phyloP scores from a whole-genome alignment of 2,888 invertebrate species.

The Trachelus iudaicus region DNA sequence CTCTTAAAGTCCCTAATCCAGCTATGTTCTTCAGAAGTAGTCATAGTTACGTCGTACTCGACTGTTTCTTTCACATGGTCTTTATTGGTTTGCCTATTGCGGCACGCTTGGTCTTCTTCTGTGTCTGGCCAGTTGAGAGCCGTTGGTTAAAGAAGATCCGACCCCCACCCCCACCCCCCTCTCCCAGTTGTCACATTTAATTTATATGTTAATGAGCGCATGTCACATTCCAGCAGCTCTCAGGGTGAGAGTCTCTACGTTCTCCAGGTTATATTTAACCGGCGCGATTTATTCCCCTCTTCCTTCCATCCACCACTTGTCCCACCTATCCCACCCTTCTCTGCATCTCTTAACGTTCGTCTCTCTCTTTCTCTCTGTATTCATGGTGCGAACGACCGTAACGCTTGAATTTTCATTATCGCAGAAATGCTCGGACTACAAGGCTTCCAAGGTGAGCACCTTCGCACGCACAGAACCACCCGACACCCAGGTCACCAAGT shows the following conservation, averaged over 20 bases:
- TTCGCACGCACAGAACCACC: slow-evolving; percentile 95
- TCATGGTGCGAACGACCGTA: background rate
- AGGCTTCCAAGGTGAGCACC: slow-evolving; percentile 87
- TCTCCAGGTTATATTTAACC: slow-evolving; percentile 24
- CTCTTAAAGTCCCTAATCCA: background rate
- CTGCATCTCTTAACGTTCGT: background rate
- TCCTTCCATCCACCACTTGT: slow-evolving; percentile 7
- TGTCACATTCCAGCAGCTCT: slow-evolving; percentile 46
- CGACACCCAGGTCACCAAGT: slow-evolving; percentile 95
- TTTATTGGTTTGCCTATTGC: background rate
- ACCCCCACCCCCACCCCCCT: slow-evolving; percentile 19
- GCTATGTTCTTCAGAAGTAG: background rate
- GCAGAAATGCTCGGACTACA: slow-evolving; percentile 95
- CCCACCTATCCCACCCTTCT: background rate
- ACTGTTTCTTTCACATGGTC: background rate
- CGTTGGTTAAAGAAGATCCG: slow-evolving; percentile 24
- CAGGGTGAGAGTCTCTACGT: slow-evolving; percentile 11
- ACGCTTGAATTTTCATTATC: slow-evolving; percentile 57
- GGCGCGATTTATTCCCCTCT: slow-evolving; percentile 41
- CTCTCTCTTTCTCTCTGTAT: slow-evolving; percentile 2
- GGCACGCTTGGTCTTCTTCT: background rate
- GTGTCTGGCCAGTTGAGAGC: background rate
- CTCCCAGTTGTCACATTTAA: slow-evolving; percentile 51
- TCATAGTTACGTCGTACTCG: background rate
- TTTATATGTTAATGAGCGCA: slow-evolving; percentile 56